Evolutionary conservation across 2,113 vertebrate species (phyloP), one percentile per base, ranked within the genome.

Genomic region (Piaya cayana): DNA sequence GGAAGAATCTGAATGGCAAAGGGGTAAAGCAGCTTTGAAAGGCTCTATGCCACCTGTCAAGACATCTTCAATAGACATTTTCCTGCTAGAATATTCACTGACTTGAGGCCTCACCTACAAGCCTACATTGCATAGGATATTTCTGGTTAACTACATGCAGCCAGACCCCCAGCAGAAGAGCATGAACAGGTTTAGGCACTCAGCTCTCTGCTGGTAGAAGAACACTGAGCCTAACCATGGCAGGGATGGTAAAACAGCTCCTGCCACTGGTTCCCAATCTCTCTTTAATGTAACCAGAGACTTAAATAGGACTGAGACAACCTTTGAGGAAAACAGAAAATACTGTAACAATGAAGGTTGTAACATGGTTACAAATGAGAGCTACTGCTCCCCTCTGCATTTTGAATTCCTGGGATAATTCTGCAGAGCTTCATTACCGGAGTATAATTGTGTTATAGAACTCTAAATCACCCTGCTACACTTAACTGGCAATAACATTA

Each of bases 401-500:
- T 97, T 96, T 96, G 97, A 98, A 98, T 98, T 98, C 97, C 78
- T 69, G 97, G 97, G 97, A 98, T 98, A 98, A 98, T 98, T 98
- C 98, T 97, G 86, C 9, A 16, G 93, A 98, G 98, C 98, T 98
- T 98, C 98, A 98, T 98, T 98, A 98, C 98, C 52, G 39, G 96
- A 96, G 95, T 94, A 97, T 98, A 98, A 98, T 98, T 98, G 98
- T 98, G 97, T 98, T 98, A 98, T 94, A 98, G 97, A 98, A 98
- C 97, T 97, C 98, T 98, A 98, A 98, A 98, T 98, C 98, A 98
- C 97, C 95, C 97, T 75, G 97, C 97, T 98, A 97, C 98, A 98
- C 98, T 98, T 98, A 98, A 98, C 98, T 98, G 97, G 98, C 98
- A 98, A 98, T 98, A 98, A 98, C 98, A 98, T 98, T 98, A 98